Percentiles rank a stretch among this genome's conserved stretches.
Conservation (phyloP, 2,797 vertebrate genomes). For the Oreochromis grahami region DNA sequence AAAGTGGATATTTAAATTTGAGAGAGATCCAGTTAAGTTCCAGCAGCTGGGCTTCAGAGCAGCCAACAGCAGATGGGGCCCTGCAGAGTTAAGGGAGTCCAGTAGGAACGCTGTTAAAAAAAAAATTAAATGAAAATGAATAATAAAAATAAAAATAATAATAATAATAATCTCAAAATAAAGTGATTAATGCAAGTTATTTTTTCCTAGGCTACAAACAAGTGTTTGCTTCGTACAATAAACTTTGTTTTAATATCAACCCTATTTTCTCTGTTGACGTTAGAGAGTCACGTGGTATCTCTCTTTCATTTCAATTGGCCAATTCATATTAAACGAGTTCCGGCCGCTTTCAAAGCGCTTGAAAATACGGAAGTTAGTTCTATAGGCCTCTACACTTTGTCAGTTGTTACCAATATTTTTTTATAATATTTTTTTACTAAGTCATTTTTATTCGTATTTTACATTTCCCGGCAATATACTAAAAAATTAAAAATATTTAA, state of each 20-base stretch:
- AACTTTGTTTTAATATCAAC: not conserved
- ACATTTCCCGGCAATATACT: not conserved
- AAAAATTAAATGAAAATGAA: not conserved
- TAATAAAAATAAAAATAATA: not conserved
- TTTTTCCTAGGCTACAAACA: not conserved
- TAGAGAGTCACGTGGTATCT: constrained; percentile 32
- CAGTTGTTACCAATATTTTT: not conserved
- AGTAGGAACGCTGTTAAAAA: not conserved
- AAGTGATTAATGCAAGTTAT: accelerated
- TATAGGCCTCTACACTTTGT: not conserved
- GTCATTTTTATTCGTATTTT: not conserved
- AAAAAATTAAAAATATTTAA: accelerated
- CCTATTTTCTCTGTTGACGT: not conserved
- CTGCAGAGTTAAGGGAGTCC: not conserved
- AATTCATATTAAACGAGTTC: constrained; percentile 69
- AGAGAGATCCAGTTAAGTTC: not conserved
- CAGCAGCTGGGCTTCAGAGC: constrained; percentile 22
- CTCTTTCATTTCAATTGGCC: constrained; percentile 56
- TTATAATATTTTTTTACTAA: not conserved
- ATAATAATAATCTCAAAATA: not conserved
- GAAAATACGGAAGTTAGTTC: constrained; percentile 41
- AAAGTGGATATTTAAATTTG: constrained; percentile 18
- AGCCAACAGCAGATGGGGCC: constrained; percentile 25
- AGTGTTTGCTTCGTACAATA: not conserved
- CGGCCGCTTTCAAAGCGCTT: not conserved